Conservation (phyloP, 1,140 invertebrate genomes). For the Melanaphis sacchari region DNA sequence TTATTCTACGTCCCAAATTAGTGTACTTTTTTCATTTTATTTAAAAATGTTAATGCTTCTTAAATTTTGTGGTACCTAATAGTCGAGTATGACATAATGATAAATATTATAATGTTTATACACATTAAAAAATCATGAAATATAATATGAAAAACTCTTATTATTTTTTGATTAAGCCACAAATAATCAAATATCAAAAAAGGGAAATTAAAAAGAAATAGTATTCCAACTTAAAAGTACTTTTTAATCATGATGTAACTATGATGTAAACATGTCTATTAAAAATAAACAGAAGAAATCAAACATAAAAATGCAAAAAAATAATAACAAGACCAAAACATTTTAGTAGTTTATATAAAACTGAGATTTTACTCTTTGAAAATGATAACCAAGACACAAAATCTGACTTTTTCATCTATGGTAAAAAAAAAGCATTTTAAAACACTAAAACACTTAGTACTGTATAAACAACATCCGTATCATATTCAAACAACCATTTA, state of each 20-base stretch:
- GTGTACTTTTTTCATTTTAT: not conserved
- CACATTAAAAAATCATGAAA: not conserved
- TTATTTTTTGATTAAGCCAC: not conserved
- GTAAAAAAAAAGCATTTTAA: not conserved
- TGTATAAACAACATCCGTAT: not conserved
- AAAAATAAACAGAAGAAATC: not conserved
- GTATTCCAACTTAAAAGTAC: not conserved
- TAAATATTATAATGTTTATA: not conserved
- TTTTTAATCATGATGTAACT: not conserved
- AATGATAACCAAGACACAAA: not conserved
- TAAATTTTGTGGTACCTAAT: not conserved
- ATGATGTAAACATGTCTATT: too few species aligned
- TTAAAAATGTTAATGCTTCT: not conserved
- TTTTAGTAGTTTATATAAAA: not conserved
- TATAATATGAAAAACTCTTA: not conserved
- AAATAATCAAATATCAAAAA: not conserved
- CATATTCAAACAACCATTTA: not conserved
- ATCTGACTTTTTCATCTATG: not conserved
- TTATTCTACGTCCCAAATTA: too few species aligned
- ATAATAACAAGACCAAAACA: not conserved
- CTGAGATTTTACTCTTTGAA: not conserved
- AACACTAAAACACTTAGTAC: not conserved
- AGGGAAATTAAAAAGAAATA: not conserved
- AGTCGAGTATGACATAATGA: not conserved
- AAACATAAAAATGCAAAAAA: slow-evolving; percentile 8